Conservation (phyloP, 2,113 vertebrate genomes). For the Bucco capensis region DNA sequence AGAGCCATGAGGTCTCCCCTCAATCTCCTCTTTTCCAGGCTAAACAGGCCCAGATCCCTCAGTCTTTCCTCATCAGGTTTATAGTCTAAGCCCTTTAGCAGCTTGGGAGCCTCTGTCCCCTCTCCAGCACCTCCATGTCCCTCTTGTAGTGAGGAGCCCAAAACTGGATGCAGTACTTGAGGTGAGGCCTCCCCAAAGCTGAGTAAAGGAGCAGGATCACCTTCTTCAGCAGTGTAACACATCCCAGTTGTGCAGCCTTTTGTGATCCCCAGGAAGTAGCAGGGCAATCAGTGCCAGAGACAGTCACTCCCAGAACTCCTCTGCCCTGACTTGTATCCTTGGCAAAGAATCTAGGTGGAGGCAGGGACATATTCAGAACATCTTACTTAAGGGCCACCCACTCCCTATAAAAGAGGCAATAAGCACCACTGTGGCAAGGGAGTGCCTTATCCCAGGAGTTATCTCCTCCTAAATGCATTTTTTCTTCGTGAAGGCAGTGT, state of each 20-base stretch:
- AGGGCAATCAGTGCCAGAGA: background rate
- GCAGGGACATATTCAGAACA: background rate
- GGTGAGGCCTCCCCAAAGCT: too few species aligned
- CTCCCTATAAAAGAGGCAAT: background rate
- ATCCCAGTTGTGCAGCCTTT: background rate
- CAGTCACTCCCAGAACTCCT: background rate
- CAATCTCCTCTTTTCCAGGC: too few species aligned
- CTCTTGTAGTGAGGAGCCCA: too few species aligned
- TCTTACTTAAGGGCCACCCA: constrained; percentile 6
- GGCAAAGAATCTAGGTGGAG: constrained; percentile 25
- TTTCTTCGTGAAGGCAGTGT: background rate
- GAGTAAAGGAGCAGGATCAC: too few species aligned
- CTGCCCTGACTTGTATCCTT: constrained; percentile 18
- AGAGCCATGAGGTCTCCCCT: too few species aligned
- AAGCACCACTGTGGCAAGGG: background rate
- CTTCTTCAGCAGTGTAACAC: background rate
- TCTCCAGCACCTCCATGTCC: too few species aligned
- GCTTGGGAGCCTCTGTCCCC: too few species aligned
- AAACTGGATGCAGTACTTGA: too few species aligned
- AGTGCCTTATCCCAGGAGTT: background rate
- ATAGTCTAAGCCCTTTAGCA: too few species aligned
- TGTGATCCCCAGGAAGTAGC: background rate
- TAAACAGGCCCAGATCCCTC: too few species aligned
- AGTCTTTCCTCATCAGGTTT: too few species aligned
- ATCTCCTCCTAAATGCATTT: constrained; percentile 16